These are phyloP conservation scores for Andricus grossulariae DNA, from an alignment of 1,140 invertebrate species.

Conservation along the genomic window DNA sequence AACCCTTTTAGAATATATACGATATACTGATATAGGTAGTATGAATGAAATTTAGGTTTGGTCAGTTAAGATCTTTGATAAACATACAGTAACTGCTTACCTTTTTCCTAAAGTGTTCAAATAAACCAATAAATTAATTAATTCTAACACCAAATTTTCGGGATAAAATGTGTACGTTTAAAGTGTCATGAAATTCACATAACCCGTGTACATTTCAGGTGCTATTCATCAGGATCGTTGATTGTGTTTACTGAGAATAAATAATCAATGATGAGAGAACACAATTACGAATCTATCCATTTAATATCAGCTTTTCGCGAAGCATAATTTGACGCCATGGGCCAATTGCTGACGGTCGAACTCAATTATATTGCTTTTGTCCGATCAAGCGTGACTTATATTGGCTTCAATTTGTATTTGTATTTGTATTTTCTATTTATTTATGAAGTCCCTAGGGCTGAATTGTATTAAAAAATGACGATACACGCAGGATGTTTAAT, in stretches of 20 bases:
- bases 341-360: neutral
- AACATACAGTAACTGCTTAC: too few relatives aligned
- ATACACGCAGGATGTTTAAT: neutral
- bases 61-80: too few relatives aligned
- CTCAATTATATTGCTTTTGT: constrained; percentile 14
- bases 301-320: constrained; percentile 2
- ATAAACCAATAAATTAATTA: too few relatives aligned
- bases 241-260: neutral
- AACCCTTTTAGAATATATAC: too few relatives aligned
- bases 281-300: constrained; percentile 7
- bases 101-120: too few relatives aligned
- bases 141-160: too few relatives aligned
- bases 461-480: neutral
- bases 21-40: too few relatives aligned
- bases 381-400: neutral
- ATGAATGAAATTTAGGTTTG: too few relatives aligned
- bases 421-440: too few relatives aligned
- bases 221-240: neutral
- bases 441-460: too few relatives aligned
- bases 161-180: too few relatives aligned
- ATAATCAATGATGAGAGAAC: neutral
- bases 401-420: neutral
- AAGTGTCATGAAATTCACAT: too few relatives aligned
- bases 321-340: constrained; percentile 11
- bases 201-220: neutral